Evolutionary conservation across 2,888 invertebrate species (phyloP).

Genomic region (Tenthredo scrophulariae): DNA sequence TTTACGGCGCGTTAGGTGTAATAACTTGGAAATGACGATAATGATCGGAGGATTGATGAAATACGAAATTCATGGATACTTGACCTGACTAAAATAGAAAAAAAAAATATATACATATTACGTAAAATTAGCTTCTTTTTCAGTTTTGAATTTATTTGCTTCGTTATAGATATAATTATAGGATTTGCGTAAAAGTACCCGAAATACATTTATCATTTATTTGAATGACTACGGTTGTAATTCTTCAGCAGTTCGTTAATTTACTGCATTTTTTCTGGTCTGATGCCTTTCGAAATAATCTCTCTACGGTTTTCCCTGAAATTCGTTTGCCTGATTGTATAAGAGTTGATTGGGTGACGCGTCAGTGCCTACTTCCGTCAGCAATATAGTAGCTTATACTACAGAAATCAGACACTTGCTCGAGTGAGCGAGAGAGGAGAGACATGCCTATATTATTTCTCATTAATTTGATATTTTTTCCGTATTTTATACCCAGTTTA

Average conservation of each 20-base stretch:
- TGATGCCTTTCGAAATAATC: background rate
- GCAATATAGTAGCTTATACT: constrained; percentile 11
- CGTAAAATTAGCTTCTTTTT: no score
- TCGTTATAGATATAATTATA: background rate
- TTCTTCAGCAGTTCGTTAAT: background rate
- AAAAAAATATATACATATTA: no score
- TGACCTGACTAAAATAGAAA: background rate
- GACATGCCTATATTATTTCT: background rate
- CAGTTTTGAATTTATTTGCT: background rate
- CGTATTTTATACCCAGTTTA: background rate
- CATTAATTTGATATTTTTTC: background rate
- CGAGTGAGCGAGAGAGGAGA: background rate
- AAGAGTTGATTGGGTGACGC: constrained; percentile 18
- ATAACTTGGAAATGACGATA: background rate
- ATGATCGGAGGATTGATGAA: background rate
- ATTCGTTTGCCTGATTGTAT: constrained; percentile 26
- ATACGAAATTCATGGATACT: background rate
- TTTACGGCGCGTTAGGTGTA: background rate
- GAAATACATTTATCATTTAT: background rate
- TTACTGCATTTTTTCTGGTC: background rate
- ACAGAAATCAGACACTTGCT: background rate
- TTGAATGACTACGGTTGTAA: background rate
- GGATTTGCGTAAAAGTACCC: background rate
- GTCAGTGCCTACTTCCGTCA: constrained; percentile 25
- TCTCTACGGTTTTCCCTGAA: background rate